Evolutionary conservation across 2,888 invertebrate species (phyloP).

Genomic region (Synanthedon vespiformis): DNA sequence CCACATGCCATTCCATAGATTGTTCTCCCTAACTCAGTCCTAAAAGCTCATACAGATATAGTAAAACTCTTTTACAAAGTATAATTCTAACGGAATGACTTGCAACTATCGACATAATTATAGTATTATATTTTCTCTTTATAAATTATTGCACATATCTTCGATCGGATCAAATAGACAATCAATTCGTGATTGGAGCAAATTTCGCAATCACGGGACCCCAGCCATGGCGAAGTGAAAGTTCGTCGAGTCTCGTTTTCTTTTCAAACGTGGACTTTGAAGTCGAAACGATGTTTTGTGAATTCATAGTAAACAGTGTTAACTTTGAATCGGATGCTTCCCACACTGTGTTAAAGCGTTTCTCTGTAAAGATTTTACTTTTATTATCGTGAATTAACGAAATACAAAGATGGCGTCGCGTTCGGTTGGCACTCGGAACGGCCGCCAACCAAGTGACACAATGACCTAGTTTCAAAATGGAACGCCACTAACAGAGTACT

Average conservation of each 20-base stretch:
- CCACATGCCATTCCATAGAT: no score
- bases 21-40: no score
- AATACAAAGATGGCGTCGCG: constrained; percentile 62
- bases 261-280: constrained; percentile 21
- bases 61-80: background rate
- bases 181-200: constrained; percentile 26
- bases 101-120: background rate
- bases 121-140: background rate
- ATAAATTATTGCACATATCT: constrained; percentile 2
- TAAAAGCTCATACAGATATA: no score
- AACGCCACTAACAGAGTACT: constrained; percentile 49
- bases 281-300: background rate
- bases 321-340: background rate
- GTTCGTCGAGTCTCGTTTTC: constrained; percentile 44
- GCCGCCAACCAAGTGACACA: constrained; percentile 61
- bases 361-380: constrained; percentile 4
- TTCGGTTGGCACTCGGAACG: constrained; percentile 52
- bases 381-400: constrained; percentile 41
- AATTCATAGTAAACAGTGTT: background rate
- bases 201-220: constrained; percentile 38
- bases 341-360: constrained; percentile 4
- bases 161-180: constrained; percentile 4
- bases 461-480: constrained; percentile 68
- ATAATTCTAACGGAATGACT: background rate
- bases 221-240: constrained; percentile 48